Evolutionary conservation across 1,140 invertebrate genomes (phyloP), one percentile per base, ranked within the genome.

Genomic region (Babylonia areolata): DNA sequence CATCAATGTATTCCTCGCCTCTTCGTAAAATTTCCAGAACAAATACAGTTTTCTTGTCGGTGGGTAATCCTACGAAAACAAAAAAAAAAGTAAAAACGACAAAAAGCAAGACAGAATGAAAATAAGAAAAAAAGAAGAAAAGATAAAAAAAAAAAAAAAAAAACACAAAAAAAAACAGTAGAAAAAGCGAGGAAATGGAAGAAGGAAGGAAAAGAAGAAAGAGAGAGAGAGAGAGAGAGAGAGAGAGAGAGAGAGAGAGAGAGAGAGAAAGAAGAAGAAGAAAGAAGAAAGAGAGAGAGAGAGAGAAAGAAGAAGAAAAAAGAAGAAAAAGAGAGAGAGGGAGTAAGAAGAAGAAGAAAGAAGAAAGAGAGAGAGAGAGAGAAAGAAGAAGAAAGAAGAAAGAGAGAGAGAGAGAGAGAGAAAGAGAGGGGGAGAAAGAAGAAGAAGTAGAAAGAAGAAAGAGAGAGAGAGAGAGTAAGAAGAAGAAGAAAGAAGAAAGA

Each of bases 161-260:
- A 51, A 20, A 51, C 9, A 51, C 46, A 51, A 20, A 51, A 20
- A 51, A 20, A 20, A 51, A 20, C 6, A 20, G 20, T 6, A 51
- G 46, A 51, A 20, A 51, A 20, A 51, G 46, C 6, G 46, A 51
- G 46, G 20, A 28, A 64, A 20, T 12, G 58, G 23, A 20, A 64
- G 58, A 64, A 20, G 23, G 58, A 64, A 20, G 23, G 58, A 64
- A 20, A 64, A 20, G 23, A 20, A 64, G 58, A 64, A 20, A 64
- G 58, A 64, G 58, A 64, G 58, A 64, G 58, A 64, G 58, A 64
- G 58, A 64, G 58, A 64, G 58, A 64, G 58, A 64, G 58, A 64
- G 58, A 64, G 58, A 28, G 58, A 28, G 58, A 28, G 58, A 28
- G 58, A 64, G 58, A 64, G 17, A 64, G 58, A 64, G 58, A 64